Base-by-base conservation (phyloP, 2,888 invertebrate species). In the Diarsia rubi region DNA sequence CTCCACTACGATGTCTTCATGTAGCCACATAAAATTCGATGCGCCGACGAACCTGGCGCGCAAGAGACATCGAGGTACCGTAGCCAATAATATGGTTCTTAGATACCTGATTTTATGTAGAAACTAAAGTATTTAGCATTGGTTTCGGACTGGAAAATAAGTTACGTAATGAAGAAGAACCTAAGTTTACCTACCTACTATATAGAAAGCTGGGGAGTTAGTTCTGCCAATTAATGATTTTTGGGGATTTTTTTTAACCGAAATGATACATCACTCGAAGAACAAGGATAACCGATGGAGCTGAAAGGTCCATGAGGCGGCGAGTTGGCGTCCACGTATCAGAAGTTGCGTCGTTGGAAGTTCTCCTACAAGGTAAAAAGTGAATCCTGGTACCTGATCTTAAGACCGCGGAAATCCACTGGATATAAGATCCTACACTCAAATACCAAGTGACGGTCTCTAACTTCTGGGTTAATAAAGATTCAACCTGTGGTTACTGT, bases 1-100 rank as follows among this genome's bases (percentile, higher is more conserved):
- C 90, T 92, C 83, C 74, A 75, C 66, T 85, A 85, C 89, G 90
- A 93, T 90, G 91, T 92, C 94, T 94, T 93, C 93, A 94, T 94
- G 91, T 85, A 80, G 84, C 75, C 47, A 85, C 88, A 88, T 90
- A 88, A 88, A 86, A 71, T 78, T 75, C 79, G 81, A 79, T 80
- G 84, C 79, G 80, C 78, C 64, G 59, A 47, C 52, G 77, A 47
- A 57, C 52, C 77, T 52, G 67, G 54, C 72, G 82, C 14, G 68
- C 54, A 12, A 63, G 72, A 80, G 71, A 81, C 64, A 78, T n/a
- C 63, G 63, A 59, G 31, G 19, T 19, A 65, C 69, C 70, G 47
- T 73, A 37, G 60, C 69, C 63, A 75, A 69, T 80, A 66, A 75
- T 79, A 63, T 72, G 47, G 52, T 44, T 62, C 69, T 66, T 67